Conservation (phyloP, 2,113 vertebrate genomes). For the Paramisgurnus dabryanus region DNA sequence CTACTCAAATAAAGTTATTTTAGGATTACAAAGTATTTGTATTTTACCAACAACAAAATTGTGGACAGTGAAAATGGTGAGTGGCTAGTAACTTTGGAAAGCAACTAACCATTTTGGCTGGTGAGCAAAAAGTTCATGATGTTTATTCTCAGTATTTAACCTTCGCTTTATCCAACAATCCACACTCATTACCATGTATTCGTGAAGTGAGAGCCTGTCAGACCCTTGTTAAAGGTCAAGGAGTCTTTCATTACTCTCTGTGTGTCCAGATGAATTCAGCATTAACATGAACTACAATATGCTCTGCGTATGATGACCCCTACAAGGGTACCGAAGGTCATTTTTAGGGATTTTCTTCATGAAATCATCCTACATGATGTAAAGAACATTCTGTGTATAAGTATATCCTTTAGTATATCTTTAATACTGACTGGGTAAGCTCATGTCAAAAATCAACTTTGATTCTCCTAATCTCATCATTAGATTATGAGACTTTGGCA, state of each 20-base stretch:
- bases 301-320: neutral
- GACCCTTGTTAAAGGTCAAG: constrained; percentile 29
- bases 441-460: no score
- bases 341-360: no score
- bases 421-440: no score
- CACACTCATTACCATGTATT: neutral
- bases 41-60: neutral
- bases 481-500: no score
- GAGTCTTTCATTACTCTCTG: constrained; percentile 6
- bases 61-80: neutral
- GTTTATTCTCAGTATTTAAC: neutral
- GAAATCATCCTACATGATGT: no score
- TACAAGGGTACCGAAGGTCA: neutral
- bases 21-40: no score
- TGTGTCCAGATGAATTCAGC: neutral
- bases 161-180: neutral
- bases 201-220: neutral
- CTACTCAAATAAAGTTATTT: no score
- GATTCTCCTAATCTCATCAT: no score
- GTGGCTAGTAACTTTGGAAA: no score
- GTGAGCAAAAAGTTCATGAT: neutral
- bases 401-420: no score
- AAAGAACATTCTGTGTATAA: no score
- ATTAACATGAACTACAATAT: neutral
- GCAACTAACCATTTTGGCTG: no score